Evolutionary conservation across 2,113 vertebrate genomes (phyloP).

Genomic region (Ornithorhynchus anatinus): DNA sequence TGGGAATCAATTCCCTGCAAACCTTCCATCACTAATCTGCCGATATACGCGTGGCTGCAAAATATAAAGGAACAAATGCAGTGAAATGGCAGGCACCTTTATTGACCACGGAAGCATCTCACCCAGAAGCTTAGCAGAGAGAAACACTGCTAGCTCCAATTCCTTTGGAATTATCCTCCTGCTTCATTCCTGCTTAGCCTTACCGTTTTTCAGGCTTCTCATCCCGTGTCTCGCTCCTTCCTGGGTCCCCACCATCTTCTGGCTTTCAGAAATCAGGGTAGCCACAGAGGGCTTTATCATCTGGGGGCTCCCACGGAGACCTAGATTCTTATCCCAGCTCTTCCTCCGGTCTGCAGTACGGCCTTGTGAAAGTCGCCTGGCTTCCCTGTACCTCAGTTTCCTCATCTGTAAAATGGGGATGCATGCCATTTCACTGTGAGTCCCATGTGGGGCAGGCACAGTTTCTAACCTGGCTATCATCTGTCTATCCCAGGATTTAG

Average conservation of each 20-base stretch:
- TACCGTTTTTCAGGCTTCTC: constrained; percentile 19
- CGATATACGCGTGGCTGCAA: constrained; percentile 14
- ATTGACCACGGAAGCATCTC: constrained; percentile 49
- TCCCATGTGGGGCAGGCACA: too few relatives aligned
- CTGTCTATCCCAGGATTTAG: too few relatives aligned
- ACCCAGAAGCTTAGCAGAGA: constrained; percentile 23
- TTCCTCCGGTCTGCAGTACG: accelerated
- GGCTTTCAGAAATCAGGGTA: too few relatives aligned
- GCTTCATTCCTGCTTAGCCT: too few relatives aligned
- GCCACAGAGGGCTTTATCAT: too few relatives aligned
- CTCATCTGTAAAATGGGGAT: background rate
- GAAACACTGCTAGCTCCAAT: constrained; percentile 4
- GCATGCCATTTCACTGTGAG: too few relatives aligned
- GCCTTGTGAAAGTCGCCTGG: background rate
- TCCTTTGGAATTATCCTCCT: constrained; percentile 47
- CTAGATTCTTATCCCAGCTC: background rate
- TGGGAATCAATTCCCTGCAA: constrained; percentile 51
- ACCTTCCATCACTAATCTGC: constrained; percentile 40
- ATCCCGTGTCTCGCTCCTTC: background rate
- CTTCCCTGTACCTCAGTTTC: background rate
- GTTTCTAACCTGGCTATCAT: too few relatives aligned
- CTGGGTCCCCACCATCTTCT: too few relatives aligned
- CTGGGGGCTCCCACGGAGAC: too few relatives aligned
- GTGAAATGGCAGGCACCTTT: constrained; percentile 41
- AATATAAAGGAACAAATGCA: too few relatives aligned